Base-by-base conservation (phyloP, 2,113 vertebrate species). In the Centropus bengalensis region DNA sequence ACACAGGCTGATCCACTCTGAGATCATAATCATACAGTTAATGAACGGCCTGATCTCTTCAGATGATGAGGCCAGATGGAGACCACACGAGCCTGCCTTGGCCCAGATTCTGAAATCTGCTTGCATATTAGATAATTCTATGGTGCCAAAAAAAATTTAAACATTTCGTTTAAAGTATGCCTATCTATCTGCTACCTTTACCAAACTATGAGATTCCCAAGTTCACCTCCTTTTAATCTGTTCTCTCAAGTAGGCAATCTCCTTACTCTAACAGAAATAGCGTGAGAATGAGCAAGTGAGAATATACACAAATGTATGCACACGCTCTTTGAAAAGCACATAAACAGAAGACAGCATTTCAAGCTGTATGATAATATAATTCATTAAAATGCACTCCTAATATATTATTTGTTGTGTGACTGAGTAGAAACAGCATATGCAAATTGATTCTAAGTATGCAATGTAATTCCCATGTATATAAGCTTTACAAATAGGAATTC, bases 381-480 rank as follows among this genome's bases (percentile, higher is more conserved):
- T 14, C 55, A 92, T 91, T 91, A 85, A 93, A 82, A 96, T 87
- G 81, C 71, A 42, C 40, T 96, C 71, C 86, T 93, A 92, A 88
- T 93, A 88, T 55, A 83, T 85, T 94, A 94, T 91, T 95, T 94
- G 87, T 91, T 94, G 89, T 94, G 86, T 91, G 89, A 79, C 79
- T 93, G 88, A 86, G 69, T 88, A 88, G 90, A 93, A 95, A 91
- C 40, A 88, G 73, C 80, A 85, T 91, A 93, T 94, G 91, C 74
- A 90, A 92, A 96, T 95, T 87, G 87, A 93, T 94, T 96, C 79
- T 55, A 91, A 93, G 82, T 38, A 3, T 87, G 74, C n/a, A 0
- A 58, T 94, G 64, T 85, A 86, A 76, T 97, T 96, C 84, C 73
- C 89, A 80, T 93, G 71, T 91, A 90, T 80, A 94, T 80, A 88